Evolutionary conservation across 1,140 invertebrate species (phyloP).

Genomic region (Amyelois transitella): DNA sequence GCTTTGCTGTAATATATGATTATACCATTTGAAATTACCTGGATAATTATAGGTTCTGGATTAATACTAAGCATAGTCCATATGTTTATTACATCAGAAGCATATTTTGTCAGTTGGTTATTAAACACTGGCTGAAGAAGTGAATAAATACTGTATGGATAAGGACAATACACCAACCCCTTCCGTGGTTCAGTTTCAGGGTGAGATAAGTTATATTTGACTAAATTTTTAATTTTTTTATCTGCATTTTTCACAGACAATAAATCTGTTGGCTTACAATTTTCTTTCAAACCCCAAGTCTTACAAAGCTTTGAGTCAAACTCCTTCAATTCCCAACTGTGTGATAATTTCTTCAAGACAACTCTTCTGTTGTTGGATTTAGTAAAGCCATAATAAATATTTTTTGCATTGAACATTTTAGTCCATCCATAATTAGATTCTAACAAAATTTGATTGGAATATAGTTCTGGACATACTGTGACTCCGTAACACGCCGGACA

Average conservation of each 20-base stretch:
- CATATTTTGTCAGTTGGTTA: slow-evolving; percentile 31
- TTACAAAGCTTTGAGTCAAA: slow-evolving; percentile 51
- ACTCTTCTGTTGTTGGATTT: slow-evolving; percentile 45
- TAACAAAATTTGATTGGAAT: slow-evolving; percentile 52
- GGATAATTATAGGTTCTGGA: slow-evolving; percentile 58
- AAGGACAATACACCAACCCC: slow-evolving; percentile 52
- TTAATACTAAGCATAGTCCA: slow-evolving; percentile 65
- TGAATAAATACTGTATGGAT: slow-evolving; percentile 51
- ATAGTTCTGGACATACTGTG: slow-evolving; percentile 54
- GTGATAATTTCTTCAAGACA: slow-evolving; percentile 55
- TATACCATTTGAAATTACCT: slow-evolving; percentile 27
- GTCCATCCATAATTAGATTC: slow-evolving; percentile 32
- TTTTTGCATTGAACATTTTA: slow-evolving; percentile 56
- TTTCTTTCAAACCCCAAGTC: slow-evolving; percentile 30
- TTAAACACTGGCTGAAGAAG: slow-evolving; percentile 36
- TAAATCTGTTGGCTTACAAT: slow-evolving; percentile 46
- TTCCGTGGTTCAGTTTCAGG: slow-evolving; percentile 45
- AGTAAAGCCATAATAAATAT: slow-evolving; percentile 56
- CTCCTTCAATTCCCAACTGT: slow-evolving; percentile 49
- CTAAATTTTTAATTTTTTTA: slow-evolving; percentile 43
- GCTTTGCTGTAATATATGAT: neutral
- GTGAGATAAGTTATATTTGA: slow-evolving; percentile 47
- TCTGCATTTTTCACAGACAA: slow-evolving; percentile 43
- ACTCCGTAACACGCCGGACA: slow-evolving; percentile 62
- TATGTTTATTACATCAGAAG: slow-evolving; percentile 48